Evolutionary conservation across 2,888 invertebrate genomes (phyloP).

Genomic region (Scaptomyza caliginosa): DNA sequence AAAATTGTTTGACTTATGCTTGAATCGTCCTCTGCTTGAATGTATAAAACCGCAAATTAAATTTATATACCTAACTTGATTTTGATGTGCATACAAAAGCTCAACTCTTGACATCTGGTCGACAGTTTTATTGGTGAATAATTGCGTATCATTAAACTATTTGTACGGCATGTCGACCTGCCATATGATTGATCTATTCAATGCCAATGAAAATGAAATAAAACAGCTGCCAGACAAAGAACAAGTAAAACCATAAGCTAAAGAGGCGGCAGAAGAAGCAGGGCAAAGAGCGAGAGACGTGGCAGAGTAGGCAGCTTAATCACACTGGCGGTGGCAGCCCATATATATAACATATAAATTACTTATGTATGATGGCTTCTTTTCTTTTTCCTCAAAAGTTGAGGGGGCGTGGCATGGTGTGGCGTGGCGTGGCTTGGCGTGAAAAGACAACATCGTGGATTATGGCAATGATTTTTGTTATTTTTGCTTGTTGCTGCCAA

Average conservation of each 20-base stretch:
- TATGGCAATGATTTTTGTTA: slow-evolving; percentile 64
- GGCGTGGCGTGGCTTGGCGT: slow-evolving; percentile 32
- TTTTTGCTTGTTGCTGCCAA: slow-evolving; percentile 41
- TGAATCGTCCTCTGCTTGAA: too few species aligned
- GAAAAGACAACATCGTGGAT: slow-evolving; percentile 49
- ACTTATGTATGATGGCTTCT: slow-evolving; percentile 57
- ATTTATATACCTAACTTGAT: background rate
- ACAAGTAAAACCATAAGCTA: slow-evolving; percentile 1
- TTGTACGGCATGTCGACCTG: slow-evolving; percentile 61
- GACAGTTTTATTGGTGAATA: slow-evolving; percentile 78
- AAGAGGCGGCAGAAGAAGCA: background rate
- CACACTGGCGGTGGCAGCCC: slow-evolving; percentile 28
- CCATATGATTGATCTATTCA: slow-evolving; percentile 70
- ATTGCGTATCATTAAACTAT: slow-evolving; percentile 73
- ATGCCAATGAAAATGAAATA: slow-evolving; percentile 67
- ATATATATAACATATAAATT: slow-evolving; percentile 47
- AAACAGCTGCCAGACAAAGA: slow-evolving; percentile 59
- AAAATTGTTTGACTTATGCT: background rate
- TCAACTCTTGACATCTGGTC: slow-evolving; percentile 63
- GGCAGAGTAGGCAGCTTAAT: slow-evolving; percentile 46
- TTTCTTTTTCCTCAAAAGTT: slow-evolving; percentile 8
- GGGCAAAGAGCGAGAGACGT: slow-evolving; percentile 6
- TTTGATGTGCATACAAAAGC: slow-evolving; percentile 22
- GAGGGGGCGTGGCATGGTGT: slow-evolving; percentile 10
- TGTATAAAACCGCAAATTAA: background rate